Conservation (phyloP, 2,797 vertebrate species). For the Chelidonichthys spinosus region DNA sequence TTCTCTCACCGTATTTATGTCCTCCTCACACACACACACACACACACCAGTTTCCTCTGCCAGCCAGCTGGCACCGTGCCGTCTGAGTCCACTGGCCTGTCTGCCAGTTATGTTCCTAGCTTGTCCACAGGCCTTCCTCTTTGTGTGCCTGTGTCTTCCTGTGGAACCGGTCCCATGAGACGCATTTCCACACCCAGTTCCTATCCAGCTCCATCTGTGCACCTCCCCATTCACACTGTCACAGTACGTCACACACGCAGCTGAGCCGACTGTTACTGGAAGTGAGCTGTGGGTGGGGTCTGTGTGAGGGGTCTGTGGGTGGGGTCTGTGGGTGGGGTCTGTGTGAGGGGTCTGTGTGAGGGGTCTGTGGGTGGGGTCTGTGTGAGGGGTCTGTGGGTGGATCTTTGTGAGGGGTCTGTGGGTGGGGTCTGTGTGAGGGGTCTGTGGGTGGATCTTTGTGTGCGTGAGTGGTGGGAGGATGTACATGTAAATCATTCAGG, state of each 20-base stretch:
- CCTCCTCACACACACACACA: background rate
- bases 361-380: too few relatives aligned
- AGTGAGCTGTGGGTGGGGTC: conserved; percentile 32
- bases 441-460: background rate
- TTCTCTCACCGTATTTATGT: conserved; percentile 34
- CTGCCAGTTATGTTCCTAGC: conserved; percentile 58
- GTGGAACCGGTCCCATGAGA: conserved; percentile 46
- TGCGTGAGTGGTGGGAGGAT: background rate
- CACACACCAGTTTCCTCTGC: conserved; percentile 28
- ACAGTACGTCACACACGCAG: conserved; percentile 6
- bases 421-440: conserved; percentile 15
- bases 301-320: background rate
- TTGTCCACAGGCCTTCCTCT: background rate
- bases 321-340: too few relatives aligned
- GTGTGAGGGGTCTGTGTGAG: background rate
- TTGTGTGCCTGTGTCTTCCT: conserved; percentile 38
- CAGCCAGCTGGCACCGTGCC: conserved; percentile 58
- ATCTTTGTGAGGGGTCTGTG: background rate
- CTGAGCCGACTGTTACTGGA: conserved; percentile 34
- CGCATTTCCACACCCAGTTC: conserved; percentile 60
- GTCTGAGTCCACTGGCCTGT: conserved; percentile 50
- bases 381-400: too few relatives aligned
- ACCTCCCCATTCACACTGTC: conserved; percentile 54
- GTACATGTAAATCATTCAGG: background rate
- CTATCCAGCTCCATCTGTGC: conserved; percentile 35